Evolutionary conservation across 2,888 invertebrate species (phyloP), one percentile per base, ranked within the genome.

Genomic region (Saturnia japonica): DNA sequence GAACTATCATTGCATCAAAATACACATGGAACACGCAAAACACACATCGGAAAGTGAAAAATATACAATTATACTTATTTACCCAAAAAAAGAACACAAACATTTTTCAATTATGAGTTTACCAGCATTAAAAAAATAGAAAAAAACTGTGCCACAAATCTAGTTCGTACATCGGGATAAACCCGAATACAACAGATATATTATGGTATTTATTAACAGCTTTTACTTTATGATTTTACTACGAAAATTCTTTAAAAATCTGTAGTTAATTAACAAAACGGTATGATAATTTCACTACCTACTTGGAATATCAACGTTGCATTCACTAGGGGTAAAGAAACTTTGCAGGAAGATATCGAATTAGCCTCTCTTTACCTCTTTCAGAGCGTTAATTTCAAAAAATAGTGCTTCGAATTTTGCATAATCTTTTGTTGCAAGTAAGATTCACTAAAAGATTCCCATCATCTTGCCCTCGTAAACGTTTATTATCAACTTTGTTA

Each of bases 241-340:
- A 51, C 14, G 14, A 25, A 28, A 25, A 14, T 60, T 60, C 1
- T 60, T 60, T 60, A 14, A 25, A 68, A 68, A 19, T 69, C 11
- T 51, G 22, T 42, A 12, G 40, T 69, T 66, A 40, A 51, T 40
- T 51, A 51, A 69, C 14, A 69, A 40, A 42, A 34, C 4, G 64
- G 64, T 25, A 40, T 51, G 64, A 51, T 69, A 64, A 64, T 66
- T 69, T 69, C 51, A 80, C 76, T 74, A 75, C 74, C 74, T 70
- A 75, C 74, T 73, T 40, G 34, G 47, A 71, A 74, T 74, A 71
- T 70, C 76, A 71, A 79, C 77, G 76, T 75, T 75, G 78, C 74
- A 74, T 76, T 77, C 72, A 70, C 70, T 45, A n/a, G 73, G 67
- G 72, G 74, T 77, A 76, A 74, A 74, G n/a, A 74, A 75, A 72